Conservation (phyloP, 2,888 invertebrate species). For the Parelbella ahira region DNA sequence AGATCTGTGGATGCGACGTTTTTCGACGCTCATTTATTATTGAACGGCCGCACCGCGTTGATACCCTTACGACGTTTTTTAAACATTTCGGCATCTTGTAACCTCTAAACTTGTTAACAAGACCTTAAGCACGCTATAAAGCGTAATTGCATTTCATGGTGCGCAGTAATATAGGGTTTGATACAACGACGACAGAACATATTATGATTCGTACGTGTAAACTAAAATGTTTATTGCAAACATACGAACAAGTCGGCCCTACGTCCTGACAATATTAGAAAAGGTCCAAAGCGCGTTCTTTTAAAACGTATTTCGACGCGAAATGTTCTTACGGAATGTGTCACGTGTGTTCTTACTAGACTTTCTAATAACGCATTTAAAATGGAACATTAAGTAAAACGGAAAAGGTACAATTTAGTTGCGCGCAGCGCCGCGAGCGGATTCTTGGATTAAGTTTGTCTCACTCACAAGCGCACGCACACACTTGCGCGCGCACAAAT, state of each 20-base stretch:
- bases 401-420: conserved; percentile 37
- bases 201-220: too few relatives aligned
- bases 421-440: conserved; percentile 30
- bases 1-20: conserved; percentile 50
- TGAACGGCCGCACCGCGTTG: conserved; percentile 31
- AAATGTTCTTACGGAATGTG: too few relatives aligned
- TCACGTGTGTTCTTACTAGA: conserved; percentile 23
- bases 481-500: conserved; percentile 41
- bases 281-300: too few relatives aligned
- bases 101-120: too few relatives aligned
- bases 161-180: too few relatives aligned
- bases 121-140: too few relatives aligned
- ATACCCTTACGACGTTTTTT: conserved; percentile 32
- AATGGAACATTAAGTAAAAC: conserved; percentile 39
- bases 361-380: conserved; percentile 13
- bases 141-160: too few relatives aligned
- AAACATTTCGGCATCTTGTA: conserved; percentile 2
- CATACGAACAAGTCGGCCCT: too few relatives aligned
- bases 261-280: too few relatives aligned
- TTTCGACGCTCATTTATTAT: conserved; percentile 12
- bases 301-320: too few relatives aligned
- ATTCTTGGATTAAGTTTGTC: conserved; percentile 39
- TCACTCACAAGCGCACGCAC: conserved; percentile 32
- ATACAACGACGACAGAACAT: too few relatives aligned
- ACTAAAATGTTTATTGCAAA: too few relatives aligned